These are phyloP conservation scores for Cryptocephalus moraei DNA, from an alignment of 2,888 invertebrate genomes.

Conservation along the genomic window DNA sequence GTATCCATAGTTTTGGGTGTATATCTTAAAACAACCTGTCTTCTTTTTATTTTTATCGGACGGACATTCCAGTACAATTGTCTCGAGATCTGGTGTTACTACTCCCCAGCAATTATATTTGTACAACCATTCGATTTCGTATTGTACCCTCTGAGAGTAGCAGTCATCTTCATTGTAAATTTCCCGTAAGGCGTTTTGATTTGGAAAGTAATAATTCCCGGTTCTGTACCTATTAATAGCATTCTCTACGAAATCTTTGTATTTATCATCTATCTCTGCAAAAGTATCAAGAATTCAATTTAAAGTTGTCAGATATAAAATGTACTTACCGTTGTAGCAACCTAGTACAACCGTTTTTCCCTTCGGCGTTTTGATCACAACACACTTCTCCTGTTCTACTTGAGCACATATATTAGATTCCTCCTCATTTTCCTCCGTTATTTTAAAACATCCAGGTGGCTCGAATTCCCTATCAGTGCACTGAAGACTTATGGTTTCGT, in stretches of 20 bases:
- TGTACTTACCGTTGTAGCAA: neutral
- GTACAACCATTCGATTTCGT: too few species aligned
- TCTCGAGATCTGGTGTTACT: neutral
- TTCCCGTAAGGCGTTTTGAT: neutral
- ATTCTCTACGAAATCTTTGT: too few species aligned
- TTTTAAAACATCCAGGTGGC: conserved; percentile 1
- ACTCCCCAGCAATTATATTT: neutral
- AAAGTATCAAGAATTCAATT: too few species aligned
- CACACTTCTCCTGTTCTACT: conserved; percentile 1
- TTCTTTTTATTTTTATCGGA: neutral
- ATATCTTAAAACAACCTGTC: conserved; percentile 1
- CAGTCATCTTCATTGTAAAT: too few species aligned
- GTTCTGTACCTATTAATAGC: neutral
- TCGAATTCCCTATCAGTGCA: neutral
- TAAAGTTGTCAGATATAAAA: neutral
- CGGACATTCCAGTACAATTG: neutral
- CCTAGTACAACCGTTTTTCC: neutral
- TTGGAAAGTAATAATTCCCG: neutral
- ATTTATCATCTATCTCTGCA: too few species aligned
- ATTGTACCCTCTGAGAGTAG: too few species aligned
- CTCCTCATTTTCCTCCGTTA: neutral
- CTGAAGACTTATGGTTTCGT: conserved; percentile 1
- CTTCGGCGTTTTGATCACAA: neutral
- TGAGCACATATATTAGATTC: neutral
- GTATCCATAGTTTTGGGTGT: neutral